These are phyloP conservation scores for Nymphalis urticae DNA, from an alignment of 2,888 invertebrate species.

Conservation along the genomic window DNA sequence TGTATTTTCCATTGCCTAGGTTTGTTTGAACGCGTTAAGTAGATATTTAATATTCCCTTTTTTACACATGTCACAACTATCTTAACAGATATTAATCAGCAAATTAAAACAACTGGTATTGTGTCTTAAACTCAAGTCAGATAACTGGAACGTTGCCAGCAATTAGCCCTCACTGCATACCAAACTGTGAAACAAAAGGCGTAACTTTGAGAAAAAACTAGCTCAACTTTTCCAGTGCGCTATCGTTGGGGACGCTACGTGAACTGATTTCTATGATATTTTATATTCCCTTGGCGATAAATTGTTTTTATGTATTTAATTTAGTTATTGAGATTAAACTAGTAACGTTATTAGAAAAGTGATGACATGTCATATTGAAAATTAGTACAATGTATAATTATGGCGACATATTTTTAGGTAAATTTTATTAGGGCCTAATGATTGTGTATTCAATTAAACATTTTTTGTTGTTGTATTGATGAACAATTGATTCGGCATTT, in stretches of 20 bases:
- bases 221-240: constrained; percentile 32
- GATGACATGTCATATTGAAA: background rate
- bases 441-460: too few relatives aligned
- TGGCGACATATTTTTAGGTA: too few relatives aligned
- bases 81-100: constrained; percentile 4
- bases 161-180: constrained; percentile 46
- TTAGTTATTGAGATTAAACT: background rate
- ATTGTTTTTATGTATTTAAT: background rate
- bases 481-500: too few relatives aligned
- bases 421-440: too few relatives aligned
- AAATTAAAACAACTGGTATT: constrained; percentile 7
- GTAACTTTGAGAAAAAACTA: constrained; percentile 36
- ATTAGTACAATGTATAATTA: too few relatives aligned
- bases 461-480: too few relatives aligned
- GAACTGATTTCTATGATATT: constrained; percentile 13
- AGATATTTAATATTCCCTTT: background rate
- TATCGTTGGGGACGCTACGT: constrained; percentile 18
- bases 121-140: constrained; percentile 4
- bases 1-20: too few relatives aligned
- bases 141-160: constrained; percentile 26
- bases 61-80: background rate
- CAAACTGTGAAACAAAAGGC: constrained; percentile 49
- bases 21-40: background rate
- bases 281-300: background rate
- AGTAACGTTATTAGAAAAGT: background rate